Evolutionary conservation across 2,888 invertebrate species (phyloP), one percentile per base, ranked within the genome.

Genomic region (Cloeon dipterum): DNA sequence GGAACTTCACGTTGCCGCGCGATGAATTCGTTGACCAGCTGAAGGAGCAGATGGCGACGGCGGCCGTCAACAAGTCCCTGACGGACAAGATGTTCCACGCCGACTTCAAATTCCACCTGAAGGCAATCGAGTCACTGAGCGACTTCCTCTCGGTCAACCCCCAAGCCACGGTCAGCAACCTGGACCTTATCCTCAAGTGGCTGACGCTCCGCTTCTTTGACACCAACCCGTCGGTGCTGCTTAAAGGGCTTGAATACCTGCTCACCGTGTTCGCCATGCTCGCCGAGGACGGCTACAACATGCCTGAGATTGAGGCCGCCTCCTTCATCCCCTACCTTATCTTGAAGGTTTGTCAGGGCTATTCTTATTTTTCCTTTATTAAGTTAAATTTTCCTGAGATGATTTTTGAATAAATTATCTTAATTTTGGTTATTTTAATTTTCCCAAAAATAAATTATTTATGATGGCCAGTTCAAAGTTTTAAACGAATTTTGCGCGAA

Each of bases 161-260:
- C 26, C 68, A 74, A 46, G 77, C 86, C 1, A 65, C 91, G 29
- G 70, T 86, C 45, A 73, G 78, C 16, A 96, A 96, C 61, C 63
- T 93, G 42, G 98, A 98, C 62, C 62, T 98, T 42, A 77, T 98
- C 38, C 67, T 98, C 33, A 93, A 93, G 55, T 98, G 96, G 96
- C 56, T 93, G 46, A 93, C 94, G 0, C 60, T 98, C 34, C 66
- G 96, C 41, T 98, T 98, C 62, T 96, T 93, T 51, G 96, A 98
- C 60, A 98, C 96, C 18, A 98, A 98, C 62, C 94, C 96, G 8
- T 89, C 91, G 13, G 94, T 96, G 25, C 66, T 96, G 41, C 66
- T 94, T 47, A 91, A 88, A 61, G 88, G 83, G n/a, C 61, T 96
- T 46, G 94, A 94, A 53, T 94, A 89, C 57, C 61, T 94, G 10